Percentiles rank a stretch among this genome's conserved stretches.
Evolutionary conservation across 2,888 invertebrate species (phyloP).

Genomic region (Pardosa pseudoannulata): DNA sequence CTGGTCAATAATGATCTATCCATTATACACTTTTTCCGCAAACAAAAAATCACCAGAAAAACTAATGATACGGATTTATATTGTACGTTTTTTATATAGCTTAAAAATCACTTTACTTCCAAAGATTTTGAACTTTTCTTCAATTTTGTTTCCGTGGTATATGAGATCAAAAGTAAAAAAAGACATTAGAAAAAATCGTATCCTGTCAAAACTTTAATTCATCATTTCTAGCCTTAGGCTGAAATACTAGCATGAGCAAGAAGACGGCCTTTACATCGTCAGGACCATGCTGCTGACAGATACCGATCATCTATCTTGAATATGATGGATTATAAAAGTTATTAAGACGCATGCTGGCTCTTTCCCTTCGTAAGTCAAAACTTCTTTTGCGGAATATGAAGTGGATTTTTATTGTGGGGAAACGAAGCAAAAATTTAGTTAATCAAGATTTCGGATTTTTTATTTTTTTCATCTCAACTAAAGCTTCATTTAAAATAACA

Average conservation of each 20-base stretch:
- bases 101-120: no score
- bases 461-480: no score
- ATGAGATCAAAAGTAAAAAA: conserved; percentile 40
- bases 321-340: conserved; percentile 66
- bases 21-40: no score
- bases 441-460: not conserved
- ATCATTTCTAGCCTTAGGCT: conserved; percentile 46
- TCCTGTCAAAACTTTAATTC: conserved; percentile 63
- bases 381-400: conserved; percentile 18
- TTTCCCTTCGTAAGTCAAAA: conserved; percentile 39
- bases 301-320: conserved; percentile 52
- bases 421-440: not conserved
- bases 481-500: no score
- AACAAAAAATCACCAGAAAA: no score
- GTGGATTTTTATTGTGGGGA: not conserved
- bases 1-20: no score
- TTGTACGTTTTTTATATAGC: no score
- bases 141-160: conserved; percentile 5
- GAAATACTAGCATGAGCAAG: conserved; percentile 36
- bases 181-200: conserved; percentile 37
- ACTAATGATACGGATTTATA: no score
- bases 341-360: conserved; percentile 57
- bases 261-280: conserved; percentile 48
- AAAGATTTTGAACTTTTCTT: conserved; percentile 32
- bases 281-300: conserved; percentile 38